Percentiles rank a stretch among this genome's conserved stretches.
phyloP scores from a whole-genome alignment of 2,797 vertebrate species.

The Kryptopterus vitreolus region DNA sequence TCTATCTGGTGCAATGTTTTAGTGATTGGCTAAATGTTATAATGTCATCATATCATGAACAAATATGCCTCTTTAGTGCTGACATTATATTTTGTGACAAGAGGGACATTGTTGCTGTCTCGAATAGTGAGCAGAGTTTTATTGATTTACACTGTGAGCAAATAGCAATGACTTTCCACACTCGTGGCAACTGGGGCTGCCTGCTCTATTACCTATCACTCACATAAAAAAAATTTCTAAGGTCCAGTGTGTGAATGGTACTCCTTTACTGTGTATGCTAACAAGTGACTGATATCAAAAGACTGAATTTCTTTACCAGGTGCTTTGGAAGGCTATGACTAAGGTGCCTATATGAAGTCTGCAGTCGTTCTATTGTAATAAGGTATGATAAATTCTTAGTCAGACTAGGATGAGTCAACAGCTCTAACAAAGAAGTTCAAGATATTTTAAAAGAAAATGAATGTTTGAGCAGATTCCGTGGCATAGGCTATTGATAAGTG shows the following conservation, averaged over 20 bases:
- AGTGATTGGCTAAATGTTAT: slow-evolving; percentile 3
- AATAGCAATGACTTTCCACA: slow-evolving; percentile 20
- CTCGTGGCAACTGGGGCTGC: not conserved
- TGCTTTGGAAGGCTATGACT: slow-evolving; percentile 62
- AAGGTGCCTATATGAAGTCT: slow-evolving; percentile 63
- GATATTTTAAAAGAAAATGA: slow-evolving; percentile 22
- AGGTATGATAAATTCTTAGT: slow-evolving; percentile 65
- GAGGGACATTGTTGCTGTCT: not conserved
- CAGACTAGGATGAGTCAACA: slow-evolving; percentile 43
- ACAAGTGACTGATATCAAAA: not conserved
- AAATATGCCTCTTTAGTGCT: not conserved
- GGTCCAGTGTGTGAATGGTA: not conserved
- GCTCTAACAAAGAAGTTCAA: slow-evolving; percentile 34
- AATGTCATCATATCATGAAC: not conserved
- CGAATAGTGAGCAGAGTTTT: slow-evolving; percentile 4
- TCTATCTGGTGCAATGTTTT: too few relatives aligned
- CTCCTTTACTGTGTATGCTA: not conserved
- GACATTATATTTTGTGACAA: not conserved
- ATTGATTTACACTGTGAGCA: slow-evolving; percentile 25
- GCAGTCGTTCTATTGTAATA: slow-evolving; percentile 67
- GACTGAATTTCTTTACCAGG: slow-evolving; percentile 6
- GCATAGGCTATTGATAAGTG: slow-evolving; percentile 15
- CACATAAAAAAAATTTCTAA: slow-evolving; percentile 4
- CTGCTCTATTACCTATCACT: not conserved
- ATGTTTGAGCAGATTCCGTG: slow-evolving; percentile 8